These are phyloP conservation scores for Panthera tigris DNA, from an alignment of 2,113 vertebrate species.

Conservation along the genomic window DNA sequence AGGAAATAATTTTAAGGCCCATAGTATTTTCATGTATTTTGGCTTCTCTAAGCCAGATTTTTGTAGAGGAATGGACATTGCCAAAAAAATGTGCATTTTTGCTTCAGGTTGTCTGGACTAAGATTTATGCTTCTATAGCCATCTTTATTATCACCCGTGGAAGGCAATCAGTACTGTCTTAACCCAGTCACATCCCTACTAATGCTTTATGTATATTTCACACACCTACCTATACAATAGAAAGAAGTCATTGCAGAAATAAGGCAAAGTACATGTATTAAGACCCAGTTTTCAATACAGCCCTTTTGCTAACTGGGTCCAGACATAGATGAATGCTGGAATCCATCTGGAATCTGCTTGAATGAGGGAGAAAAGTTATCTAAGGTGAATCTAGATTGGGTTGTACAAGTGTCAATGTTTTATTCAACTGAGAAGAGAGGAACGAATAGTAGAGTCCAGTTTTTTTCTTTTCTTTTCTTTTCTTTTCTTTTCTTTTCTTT, in stretches of 20 bases:
- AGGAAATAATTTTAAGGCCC: conserved; percentile 40
- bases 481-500: not conserved
- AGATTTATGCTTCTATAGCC: not conserved
- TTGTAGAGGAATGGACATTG: not conserved
- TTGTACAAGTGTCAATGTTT: not conserved
- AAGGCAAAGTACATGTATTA: not conserved
- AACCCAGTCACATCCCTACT: not conserved
- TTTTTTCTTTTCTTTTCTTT: not conserved
- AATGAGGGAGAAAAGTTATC: not conserved
- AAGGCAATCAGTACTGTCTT: not conserved
- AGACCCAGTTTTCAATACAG: not conserved
- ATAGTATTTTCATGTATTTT: conserved; percentile 39
- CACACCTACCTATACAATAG: not conserved
- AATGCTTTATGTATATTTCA: not conserved
- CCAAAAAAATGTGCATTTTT: not conserved
- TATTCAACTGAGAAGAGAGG: not conserved
- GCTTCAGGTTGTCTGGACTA: conserved; percentile 16
- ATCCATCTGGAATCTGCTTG: not conserved
- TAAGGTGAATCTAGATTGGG: not conserved
- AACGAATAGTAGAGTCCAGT: not conserved
- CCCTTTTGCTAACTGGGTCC: not conserved
- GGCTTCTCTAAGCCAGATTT: conserved; percentile 44
- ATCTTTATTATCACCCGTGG: not conserved
- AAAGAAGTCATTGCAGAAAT: not conserved
- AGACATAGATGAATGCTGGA: not conserved